phyloP scores from a whole-genome alignment of 2,113 vertebrate species.

The Spea multiplicata region DNA sequence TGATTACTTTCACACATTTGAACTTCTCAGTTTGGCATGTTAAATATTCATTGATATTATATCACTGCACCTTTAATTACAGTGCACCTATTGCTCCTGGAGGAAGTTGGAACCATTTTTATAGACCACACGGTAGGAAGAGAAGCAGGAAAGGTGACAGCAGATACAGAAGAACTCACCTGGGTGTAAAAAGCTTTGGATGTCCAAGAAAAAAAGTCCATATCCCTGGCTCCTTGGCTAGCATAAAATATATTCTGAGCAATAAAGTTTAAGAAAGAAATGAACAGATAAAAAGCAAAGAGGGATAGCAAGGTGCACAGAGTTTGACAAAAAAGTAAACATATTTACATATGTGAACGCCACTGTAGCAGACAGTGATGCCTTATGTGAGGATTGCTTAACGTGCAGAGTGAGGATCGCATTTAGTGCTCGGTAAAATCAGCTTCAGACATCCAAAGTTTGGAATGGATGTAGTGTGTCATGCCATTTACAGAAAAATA shows the following conservation, averaged over 20 bases:
- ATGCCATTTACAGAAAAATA: slow-evolving; percentile 83
- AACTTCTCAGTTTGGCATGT: no score
- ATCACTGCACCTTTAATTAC: no score
- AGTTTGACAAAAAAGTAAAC: slow-evolving; percentile 34
- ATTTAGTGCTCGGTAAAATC: slow-evolving; percentile 36
- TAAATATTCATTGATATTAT: no score
- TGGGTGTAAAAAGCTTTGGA: slow-evolving; percentile 87
- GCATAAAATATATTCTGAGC: slow-evolving; percentile 97
- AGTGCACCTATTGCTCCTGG: no score
- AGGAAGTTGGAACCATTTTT: no score
- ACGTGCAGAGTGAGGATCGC: background rate
- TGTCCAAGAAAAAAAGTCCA: slow-evolving; percentile 94
- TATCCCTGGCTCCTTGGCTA: slow-evolving; percentile 97
- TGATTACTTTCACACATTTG: no score
- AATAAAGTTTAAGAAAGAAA: slow-evolving; percentile 88
- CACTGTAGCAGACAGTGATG: background rate
- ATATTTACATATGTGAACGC: background rate
- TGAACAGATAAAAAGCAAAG: slow-evolving; percentile 71
- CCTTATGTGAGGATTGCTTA: no score
- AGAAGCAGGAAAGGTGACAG: background rate
- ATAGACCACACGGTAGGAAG: no score
- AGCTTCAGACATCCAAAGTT: slow-evolving; percentile 61
- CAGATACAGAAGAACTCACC: slow-evolving; percentile 78
- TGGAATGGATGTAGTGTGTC: slow-evolving; percentile 86
- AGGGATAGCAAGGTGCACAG: slow-evolving; percentile 58